Evolutionary conservation across 1,140 invertebrate genomes (phyloP).

Genomic region (Brachionus sp.): DNA sequence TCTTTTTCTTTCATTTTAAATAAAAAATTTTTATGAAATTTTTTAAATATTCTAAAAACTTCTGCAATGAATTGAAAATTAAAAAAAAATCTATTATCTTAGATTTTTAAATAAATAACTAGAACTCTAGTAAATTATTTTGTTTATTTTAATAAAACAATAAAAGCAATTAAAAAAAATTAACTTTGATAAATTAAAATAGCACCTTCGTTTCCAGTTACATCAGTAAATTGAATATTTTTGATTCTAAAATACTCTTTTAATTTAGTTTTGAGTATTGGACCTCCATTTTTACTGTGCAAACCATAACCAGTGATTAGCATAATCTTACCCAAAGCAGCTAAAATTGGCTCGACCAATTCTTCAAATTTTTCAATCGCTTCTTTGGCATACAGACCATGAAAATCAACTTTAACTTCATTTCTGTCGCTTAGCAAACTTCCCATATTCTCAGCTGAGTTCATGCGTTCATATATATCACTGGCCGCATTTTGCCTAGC

Average conservation of each 20-base stretch:
- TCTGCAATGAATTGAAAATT: too few relatives aligned
- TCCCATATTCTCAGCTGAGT: neutral
- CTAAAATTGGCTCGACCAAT: neutral
- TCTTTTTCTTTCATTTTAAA: too few relatives aligned
- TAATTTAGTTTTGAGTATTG: neutral
- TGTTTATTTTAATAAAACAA: too few relatives aligned
- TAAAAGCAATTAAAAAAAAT: too few relatives aligned
- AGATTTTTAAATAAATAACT: too few relatives aligned
- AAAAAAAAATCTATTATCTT: too few relatives aligned
- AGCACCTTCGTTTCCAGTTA: neutral
- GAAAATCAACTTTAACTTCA: neutral
- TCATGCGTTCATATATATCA: neutral
- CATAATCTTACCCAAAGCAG: neutral
- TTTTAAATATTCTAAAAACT: too few relatives aligned
- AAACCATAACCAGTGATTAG: neutral
- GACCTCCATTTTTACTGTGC: neutral
- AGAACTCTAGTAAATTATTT: too few relatives aligned
- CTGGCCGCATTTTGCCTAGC: neutral
- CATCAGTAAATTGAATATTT: neutral
- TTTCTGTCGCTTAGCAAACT: neutral
- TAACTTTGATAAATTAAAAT: neutral
- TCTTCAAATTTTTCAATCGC: neutral
- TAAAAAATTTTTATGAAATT: too few relatives aligned
- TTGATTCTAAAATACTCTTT: neutral
- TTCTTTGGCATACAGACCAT: neutral